Conservation (phyloP, 1,140 invertebrate genomes). For the Zophobas atratus region DNA sequence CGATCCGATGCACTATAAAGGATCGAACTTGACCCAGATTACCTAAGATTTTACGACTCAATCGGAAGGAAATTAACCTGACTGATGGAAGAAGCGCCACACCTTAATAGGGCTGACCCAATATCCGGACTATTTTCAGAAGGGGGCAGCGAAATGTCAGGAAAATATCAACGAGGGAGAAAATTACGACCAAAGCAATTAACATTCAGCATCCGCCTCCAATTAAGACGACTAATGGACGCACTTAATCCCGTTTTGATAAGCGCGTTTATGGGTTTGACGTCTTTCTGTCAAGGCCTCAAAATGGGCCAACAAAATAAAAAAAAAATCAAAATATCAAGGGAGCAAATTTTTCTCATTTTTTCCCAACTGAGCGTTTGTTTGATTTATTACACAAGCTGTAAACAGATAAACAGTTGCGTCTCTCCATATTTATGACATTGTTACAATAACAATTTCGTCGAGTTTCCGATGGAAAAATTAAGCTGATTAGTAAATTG, state of each 20-base stretch:
- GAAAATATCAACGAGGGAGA: conserved; percentile 1
- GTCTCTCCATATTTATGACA: background rate
- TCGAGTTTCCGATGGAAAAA: conserved; percentile 15
- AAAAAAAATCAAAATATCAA: background rate
- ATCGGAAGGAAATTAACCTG: conserved; percentile 34
- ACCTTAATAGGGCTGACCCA: conserved; percentile 26
- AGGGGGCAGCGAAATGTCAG: conserved; percentile 14
- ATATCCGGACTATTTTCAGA: conserved; percentile 36
- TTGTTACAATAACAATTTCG: conserved; percentile 3
- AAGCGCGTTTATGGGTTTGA: background rate
- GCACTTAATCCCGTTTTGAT: conserved; percentile 12
- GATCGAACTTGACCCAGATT: conserved; percentile 26
- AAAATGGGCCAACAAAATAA: too few species aligned
- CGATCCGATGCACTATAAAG: background rate
- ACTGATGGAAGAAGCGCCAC: conserved; percentile 30
- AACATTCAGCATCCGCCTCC: background rate
- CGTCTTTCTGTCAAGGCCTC: too few species aligned
- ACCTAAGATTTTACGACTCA: conserved; percentile 21
- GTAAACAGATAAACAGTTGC: too few species aligned
- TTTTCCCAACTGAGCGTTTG: background rate
- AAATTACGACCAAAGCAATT: background rate
- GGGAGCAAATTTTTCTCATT: background rate
- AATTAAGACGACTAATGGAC: background rate
- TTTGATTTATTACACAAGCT: too few species aligned
- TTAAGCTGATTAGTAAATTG: conserved; percentile 33